Evolutionary conservation across 1,140 invertebrate species (phyloP).

Genomic region (Drosophila ogumai): DNA sequence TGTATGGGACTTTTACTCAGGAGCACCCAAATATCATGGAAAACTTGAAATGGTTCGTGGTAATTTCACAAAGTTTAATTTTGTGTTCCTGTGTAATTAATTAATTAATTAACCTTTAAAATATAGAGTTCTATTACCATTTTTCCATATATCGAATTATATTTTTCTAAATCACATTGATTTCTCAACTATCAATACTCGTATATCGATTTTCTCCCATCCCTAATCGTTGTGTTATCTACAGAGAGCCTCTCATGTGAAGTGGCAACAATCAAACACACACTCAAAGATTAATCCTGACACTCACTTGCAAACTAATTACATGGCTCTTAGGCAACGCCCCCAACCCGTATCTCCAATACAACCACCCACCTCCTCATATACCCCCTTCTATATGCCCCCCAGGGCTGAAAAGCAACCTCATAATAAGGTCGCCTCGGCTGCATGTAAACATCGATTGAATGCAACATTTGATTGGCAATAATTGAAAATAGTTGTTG

Average conservation of each 20-base stretch:
- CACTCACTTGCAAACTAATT: conserved; percentile 84
- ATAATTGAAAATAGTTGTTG: conserved; percentile 84
- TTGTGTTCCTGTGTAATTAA: too few species aligned
- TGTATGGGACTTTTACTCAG: too few species aligned
- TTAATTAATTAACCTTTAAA: too few species aligned
- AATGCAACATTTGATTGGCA: conserved; percentile 85
- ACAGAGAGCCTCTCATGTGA: conserved; percentile 39
- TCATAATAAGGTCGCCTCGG: conserved; percentile 33
- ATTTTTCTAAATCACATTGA: background rate
- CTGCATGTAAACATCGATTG: conserved; percentile 81
- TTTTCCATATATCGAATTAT: background rate
- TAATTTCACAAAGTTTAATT: too few species aligned
- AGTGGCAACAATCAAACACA: conserved; percentile 81
- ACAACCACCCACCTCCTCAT: background rate
- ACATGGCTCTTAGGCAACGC: conserved; percentile 80
- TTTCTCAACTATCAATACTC: background rate
- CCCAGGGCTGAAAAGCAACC: conserved; percentile 57
- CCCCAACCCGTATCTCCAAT: conserved; percentile 8
- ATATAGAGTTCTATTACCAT: too few species aligned
- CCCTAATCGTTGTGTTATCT: background rate
- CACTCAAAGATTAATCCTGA: conserved; percentile 83
- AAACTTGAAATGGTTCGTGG: too few species aligned
- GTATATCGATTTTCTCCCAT: background rate
- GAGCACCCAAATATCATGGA: too few species aligned
- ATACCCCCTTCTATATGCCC: background rate